phyloP scores from a whole-genome alignment of 2,888 invertebrate species.

The Nowickia ferox region DNA sequence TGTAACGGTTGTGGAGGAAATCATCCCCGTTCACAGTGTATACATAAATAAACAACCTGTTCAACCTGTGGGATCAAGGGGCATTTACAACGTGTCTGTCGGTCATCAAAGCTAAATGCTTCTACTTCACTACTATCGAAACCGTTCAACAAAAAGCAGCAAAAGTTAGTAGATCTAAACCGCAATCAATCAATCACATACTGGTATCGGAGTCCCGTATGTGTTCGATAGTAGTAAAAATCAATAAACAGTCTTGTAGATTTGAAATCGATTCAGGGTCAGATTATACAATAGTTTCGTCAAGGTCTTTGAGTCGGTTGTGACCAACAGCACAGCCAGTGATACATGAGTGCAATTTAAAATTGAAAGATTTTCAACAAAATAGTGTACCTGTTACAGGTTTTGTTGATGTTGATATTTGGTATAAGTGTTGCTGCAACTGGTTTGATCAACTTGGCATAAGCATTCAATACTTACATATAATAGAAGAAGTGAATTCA shows the following conservation, averaged over 20 bases:
- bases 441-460: not conserved
- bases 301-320: slow-evolving; percentile 4
- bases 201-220: slow-evolving; percentile 3
- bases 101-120: slow-evolving; percentile 15
- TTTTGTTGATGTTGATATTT: slow-evolving; percentile 51
- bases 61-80: slow-evolving; percentile 56
- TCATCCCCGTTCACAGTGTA: slow-evolving; percentile 33
- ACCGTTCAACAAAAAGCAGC: slow-evolving; percentile 1
- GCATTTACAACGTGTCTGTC: slow-evolving; percentile 63
- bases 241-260: slow-evolving; percentile 25
- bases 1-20: slow-evolving; percentile 40
- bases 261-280: slow-evolving; percentile 62
- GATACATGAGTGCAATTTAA: slow-evolving; percentile 30
- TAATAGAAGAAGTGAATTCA: not conserved
- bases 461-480: too few relatives aligned
- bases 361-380: slow-evolving; percentile 50
- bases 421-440: not conserved
- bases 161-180: slow-evolving; percentile 14
- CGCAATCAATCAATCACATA: slow-evolving; percentile 20
- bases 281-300: slow-evolving; percentile 52
- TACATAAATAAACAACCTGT: slow-evolving; percentile 52
- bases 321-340: slow-evolving; percentile 21
- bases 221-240: slow-evolving; percentile 3
- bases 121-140: not conserved
- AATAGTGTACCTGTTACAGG: slow-evolving; percentile 54